Evolutionary conservation across 2,797 vertebrate species (phyloP).

Genomic region (Phyllotis vaccarum): DNA sequence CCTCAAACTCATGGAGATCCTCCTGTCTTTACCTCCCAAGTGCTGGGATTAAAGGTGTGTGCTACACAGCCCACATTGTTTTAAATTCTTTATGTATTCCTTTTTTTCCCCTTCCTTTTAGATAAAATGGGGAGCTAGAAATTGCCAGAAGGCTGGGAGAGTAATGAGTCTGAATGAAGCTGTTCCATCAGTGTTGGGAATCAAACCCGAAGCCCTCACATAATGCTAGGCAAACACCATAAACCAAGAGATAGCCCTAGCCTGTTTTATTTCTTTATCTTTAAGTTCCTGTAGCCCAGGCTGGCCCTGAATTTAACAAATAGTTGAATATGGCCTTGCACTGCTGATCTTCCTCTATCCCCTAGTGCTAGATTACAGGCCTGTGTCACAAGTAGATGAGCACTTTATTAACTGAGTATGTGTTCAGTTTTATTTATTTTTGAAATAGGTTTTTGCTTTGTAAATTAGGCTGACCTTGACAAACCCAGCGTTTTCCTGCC

Average conservation of each 20-base stretch:
- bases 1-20: neutral
- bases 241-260: neutral
- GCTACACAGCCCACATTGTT: neutral
- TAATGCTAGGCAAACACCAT: neutral
- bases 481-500: neutral
- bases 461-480: neutral
- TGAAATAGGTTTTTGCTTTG: neutral
- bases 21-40: neutral
- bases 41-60: neutral
- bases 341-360: neutral
- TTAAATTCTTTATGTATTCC: neutral
- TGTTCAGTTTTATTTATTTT: neutral
- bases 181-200: neutral
- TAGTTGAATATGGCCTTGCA: neutral
- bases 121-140: neutral
- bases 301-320: neutral
- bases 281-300: too few relatives aligned
- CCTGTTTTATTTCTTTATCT: too few relatives aligned
- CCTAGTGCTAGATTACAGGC: neutral
- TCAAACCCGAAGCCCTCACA: neutral
- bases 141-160: neutral
- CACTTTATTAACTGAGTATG: neutral
- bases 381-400: neutral
- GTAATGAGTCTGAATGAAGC: neutral
- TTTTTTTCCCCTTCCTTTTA: conserved; percentile 20